A percentile compares a stretch with the other conserved stretches of the same genome.
These are phyloP conservation scores for Gallinago solitaria DNA, from an alignment of 2,797 vertebrate genomes.

Conservation along the genomic window DNA sequence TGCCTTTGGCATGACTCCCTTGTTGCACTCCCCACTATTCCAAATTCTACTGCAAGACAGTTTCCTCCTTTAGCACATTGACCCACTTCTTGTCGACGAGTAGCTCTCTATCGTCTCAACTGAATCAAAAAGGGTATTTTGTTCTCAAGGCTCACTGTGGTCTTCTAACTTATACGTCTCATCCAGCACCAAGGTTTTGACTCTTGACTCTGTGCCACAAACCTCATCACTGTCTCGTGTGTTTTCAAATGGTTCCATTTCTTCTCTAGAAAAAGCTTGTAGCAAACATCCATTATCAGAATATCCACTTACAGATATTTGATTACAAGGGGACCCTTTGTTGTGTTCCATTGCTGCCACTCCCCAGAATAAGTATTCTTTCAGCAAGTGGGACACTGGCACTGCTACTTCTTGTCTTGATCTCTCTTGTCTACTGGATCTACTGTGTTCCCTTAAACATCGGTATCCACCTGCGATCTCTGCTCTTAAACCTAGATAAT, in stretches of 20 bases:
- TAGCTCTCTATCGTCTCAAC: fast-evolving
- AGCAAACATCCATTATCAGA: background rate
- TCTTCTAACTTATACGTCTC: background rate
- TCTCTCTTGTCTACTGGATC: background rate
- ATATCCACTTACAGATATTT: background rate
- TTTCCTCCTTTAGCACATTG: background rate
- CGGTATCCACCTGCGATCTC: background rate
- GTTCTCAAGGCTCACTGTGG: background rate
- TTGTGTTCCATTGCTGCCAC: fast-evolving
- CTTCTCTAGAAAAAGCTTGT: background rate
- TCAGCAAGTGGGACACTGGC: background rate
- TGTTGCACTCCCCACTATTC: background rate
- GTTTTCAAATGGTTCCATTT: background rate
- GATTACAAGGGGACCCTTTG: background rate
- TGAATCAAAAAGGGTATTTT: background rate
- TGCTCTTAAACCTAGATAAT: background rate
- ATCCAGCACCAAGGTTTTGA: background rate
- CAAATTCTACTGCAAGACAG: background rate
- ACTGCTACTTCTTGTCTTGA: background rate
- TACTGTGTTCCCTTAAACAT: background rate
- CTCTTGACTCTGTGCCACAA: background rate
- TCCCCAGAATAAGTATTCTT: background rate
- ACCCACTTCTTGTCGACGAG: fast-evolving
- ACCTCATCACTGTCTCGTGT: fast-evolving
- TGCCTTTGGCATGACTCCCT: background rate